Conservation (phyloP, 2,797 vertebrate genomes). For the Labroides dimidiatus region DNA sequence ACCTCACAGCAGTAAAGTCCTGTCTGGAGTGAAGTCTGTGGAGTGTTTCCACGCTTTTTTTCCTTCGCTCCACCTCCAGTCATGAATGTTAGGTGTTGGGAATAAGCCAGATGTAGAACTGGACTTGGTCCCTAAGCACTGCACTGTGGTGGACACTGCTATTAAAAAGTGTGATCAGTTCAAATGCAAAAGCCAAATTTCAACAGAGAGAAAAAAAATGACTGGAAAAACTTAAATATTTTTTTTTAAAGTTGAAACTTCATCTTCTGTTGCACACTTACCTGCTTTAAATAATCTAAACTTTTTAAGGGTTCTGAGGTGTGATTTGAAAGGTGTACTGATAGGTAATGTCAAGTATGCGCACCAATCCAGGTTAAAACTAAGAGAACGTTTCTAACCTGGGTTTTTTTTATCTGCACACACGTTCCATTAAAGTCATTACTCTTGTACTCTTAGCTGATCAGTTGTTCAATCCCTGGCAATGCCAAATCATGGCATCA, state of each 20-base stretch:
- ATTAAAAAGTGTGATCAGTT: not conserved
- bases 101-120: conserved; percentile 2
- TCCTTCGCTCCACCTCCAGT: not conserved
- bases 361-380: not conserved
- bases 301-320: too few relatives aligned
- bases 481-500: conserved; percentile 50
- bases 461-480: conserved; percentile 61
- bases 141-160: not conserved
- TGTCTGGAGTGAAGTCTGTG: conserved; percentile 1
- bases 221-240: too few relatives aligned
- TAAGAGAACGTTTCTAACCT: conserved; percentile 2
- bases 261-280: too few relatives aligned
- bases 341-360: too few relatives aligned
- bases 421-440: conserved; percentile 55
- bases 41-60: not conserved
- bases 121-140: not conserved
- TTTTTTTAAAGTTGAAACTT: too few relatives aligned
- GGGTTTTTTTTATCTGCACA: conserved; percentile 20
- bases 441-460: conserved; percentile 50
- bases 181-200: not conserved
- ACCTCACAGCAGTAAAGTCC: conserved; percentile 1
- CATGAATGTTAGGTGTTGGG: not conserved
- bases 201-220: too few relatives aligned
- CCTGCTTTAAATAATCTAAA: too few relatives aligned
- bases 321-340: too few relatives aligned